Conservation (phyloP, 1,140 invertebrate genomes). For the Megalopta genalis region DNA sequence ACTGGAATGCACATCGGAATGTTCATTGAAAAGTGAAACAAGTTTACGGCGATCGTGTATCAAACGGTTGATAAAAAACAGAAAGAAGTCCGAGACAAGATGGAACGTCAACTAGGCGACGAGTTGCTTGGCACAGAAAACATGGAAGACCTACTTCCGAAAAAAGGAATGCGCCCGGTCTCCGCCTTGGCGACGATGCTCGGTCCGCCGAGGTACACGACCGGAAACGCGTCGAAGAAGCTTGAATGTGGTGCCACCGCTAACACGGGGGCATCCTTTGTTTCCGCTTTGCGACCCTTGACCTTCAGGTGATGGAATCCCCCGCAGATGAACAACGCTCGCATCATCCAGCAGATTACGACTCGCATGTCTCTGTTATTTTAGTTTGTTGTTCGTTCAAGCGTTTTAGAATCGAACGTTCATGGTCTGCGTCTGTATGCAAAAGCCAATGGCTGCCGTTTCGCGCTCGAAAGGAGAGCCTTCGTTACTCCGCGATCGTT, state of each 20-base stretch:
- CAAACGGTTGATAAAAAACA: not conserved
- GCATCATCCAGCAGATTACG: slow-evolving; percentile 85
- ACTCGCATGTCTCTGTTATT: slow-evolving; percentile 81
- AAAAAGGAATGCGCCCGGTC: slow-evolving; percentile 88
- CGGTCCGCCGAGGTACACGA: slow-evolving; percentile 89
- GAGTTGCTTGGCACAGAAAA: slow-evolving; percentile 27
- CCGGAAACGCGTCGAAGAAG: slow-evolving; percentile 92
- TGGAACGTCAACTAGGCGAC: slow-evolving; percentile 5
- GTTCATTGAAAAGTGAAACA: not conserved
- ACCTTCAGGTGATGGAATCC: slow-evolving; percentile 89
- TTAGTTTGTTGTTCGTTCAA: slow-evolving; percentile 21
- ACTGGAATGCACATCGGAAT: no score
- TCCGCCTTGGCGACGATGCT: slow-evolving; percentile 94
- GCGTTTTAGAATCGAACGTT: slow-evolving; percentile 23
- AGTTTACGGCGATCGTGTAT: not conserved
- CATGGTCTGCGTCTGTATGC: not conserved
- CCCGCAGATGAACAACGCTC: slow-evolving; percentile 87
- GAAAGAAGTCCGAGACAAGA: not conserved
- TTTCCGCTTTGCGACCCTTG: slow-evolving; percentile 84
- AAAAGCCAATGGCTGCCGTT: no score
- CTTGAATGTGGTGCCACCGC: slow-evolving; percentile 94
- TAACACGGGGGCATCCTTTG: slow-evolving; percentile 90
- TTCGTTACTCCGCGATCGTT: no score
- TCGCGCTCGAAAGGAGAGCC: no score
- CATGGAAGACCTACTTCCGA: slow-evolving; percentile 88